Percentiles rank a stretch among this genome's conserved stretches.
Conservation (phyloP, 2,888 invertebrate species). For the Pinctada fucata region DNA sequence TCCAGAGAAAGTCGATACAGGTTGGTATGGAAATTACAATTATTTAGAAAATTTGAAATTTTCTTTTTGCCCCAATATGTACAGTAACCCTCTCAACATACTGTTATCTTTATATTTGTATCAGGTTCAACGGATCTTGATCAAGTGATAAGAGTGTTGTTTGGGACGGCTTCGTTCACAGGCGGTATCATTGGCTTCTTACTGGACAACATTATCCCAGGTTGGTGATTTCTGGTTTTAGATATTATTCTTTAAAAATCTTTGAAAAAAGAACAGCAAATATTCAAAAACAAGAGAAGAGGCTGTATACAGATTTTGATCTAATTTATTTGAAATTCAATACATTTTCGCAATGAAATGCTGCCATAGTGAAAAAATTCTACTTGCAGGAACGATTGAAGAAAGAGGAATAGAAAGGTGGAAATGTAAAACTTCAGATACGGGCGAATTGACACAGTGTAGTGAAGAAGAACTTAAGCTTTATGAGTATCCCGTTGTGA, state of each 20-base stretch:
- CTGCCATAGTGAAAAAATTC: neutral
- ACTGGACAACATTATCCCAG: conserved; percentile 75
- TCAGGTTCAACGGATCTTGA: conserved; percentile 50
- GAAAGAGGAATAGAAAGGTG: conserved; percentile 45
- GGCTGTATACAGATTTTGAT: too few species aligned
- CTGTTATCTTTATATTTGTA: conserved; percentile 7
- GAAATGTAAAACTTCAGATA: neutral
- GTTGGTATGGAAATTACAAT: conserved; percentile 40
- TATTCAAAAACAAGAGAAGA: neutral
- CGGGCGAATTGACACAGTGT: too few species aligned
- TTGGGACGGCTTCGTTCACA: conserved; percentile 72
- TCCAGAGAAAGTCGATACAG: conserved; percentile 52
- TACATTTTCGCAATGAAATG: neutral
- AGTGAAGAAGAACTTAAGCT: too few species aligned
- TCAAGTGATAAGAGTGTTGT: conserved; percentile 57
- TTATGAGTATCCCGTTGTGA: too few species aligned
- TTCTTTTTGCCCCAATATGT: neutral
- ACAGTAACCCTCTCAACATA: too few species aligned
- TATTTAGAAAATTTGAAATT: neutral
- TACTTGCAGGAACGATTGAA: conserved; percentile 40
- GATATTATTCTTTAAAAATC: neutral
- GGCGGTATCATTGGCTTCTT: conserved; percentile 76
- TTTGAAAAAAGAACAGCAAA: conserved; percentile 5
- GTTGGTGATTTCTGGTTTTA: conserved; percentile 35
- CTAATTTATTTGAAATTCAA: neutral